These are phyloP conservation scores for Crossocerus cetratus DNA, from an alignment of 2,888 invertebrate genomes.

Conservation along the genomic window DNA sequence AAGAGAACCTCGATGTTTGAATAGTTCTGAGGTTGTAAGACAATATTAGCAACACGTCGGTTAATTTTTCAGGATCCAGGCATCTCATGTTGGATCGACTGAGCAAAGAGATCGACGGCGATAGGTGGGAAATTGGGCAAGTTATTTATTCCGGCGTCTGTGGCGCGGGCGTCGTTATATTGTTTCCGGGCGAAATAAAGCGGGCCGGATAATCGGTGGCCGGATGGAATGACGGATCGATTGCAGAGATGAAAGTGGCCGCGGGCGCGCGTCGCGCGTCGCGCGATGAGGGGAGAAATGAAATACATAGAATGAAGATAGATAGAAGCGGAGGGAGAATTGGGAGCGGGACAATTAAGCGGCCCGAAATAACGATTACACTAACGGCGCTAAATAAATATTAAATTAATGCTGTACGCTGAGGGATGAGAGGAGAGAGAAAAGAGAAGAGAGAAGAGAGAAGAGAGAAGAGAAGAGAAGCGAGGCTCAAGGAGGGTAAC, in stretches of 20 bases:
- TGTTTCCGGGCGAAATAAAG: conserved; percentile 22
- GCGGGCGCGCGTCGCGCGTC: background rate
- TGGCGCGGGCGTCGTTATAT: conserved; percentile 1
- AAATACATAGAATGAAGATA: background rate
- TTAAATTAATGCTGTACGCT: conserved; percentile 15
- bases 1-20: too few species aligned
- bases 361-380: conserved; percentile 18
- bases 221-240: conserved; percentile 4
- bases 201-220: conserved; percentile 15
- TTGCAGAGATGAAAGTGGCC: conserved; percentile 18
- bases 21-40: too few species aligned
- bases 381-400: conserved; percentile 12
- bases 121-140: too few species aligned
- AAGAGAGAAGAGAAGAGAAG: too few species aligned
- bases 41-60: too few species aligned
- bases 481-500: too few species aligned
- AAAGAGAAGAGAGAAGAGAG: too few species aligned
- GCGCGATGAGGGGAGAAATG: background rate
- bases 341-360: conserved; percentile 13
- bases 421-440: background rate
- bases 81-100: too few species aligned
- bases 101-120: too few species aligned
- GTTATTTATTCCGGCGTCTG: too few species aligned
- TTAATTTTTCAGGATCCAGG: too few species aligned
- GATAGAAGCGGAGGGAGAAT: background rate